Evolutionary conservation across 2,797 vertebrate species (phyloP), one percentile per base, ranked within the genome.

Genomic region (Tokudaia muenninki): DNA sequence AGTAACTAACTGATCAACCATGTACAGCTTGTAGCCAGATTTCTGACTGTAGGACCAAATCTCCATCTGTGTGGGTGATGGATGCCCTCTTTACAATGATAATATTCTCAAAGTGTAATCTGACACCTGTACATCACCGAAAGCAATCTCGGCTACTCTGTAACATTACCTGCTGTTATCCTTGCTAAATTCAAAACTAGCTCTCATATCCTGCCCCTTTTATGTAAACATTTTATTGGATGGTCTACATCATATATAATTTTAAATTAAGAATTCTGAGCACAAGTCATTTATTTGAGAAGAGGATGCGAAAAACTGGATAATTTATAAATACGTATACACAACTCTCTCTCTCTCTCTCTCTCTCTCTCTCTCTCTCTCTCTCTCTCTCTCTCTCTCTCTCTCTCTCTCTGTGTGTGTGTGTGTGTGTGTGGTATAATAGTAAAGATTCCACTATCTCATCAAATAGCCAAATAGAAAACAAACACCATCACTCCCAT

Each of bases 381-480:
- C 41, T 41, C 41, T 41, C 41, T 41, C 41, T 41, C 41, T 41
- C 41, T 41, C 41, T 41, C 41, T 41, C 41, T 41, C 41, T 41
- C 41, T 41, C 41, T 41, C 41, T 41, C 41, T 41, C 41, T 41
- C 41, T 8, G 26, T 19, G 50, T 52, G 77, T 52, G 78, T 24
- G 11, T 57, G 50, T 79, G 78, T 81, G 65, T 67, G 65, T 14
- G 17, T 6, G 13, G 22, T 22, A 2, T 22, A 14, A 86, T 16
- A 55, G 41, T 92, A 31, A 79, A 31, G 63, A 78, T 87, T 96
- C 89, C 50, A 81, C 12, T 59, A 80, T 65, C 63, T 89, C n/a
- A 93, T 61, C 44, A 21, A 79, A 67, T 21, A 65, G 26, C 74
- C 41, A 83, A 11, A 79, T 2, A 91, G n/a, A 96, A 79, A 55